Base-by-base conservation (phyloP, 1,140 invertebrate genomes). In the Stegodyphus dumicola region DNA sequence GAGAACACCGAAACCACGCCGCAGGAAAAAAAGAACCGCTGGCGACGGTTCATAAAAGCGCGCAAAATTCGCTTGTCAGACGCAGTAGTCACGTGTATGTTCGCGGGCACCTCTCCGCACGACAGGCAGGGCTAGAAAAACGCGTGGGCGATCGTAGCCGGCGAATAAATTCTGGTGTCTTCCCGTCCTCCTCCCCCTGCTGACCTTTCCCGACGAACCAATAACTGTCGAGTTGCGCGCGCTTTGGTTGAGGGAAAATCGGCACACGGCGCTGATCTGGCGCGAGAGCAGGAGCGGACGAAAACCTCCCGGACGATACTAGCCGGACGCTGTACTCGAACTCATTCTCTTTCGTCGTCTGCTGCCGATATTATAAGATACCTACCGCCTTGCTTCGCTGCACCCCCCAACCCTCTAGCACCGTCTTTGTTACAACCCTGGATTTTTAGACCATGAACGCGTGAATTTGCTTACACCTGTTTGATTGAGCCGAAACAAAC, bases 221-320 rank as follows among this genome's bases (percentile, higher is more conserved):
- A 71, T 74, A 83, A 65, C 33, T n/a, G 54, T n/a, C 17, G 71
- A 83, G 54, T 66, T 83, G 80, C 80, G 80, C 80, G 80, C 80
- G 80, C 80, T 74, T 60, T 51, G n/a, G 17, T 33, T 17, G 15
- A 7, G 48, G 18, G 49, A 75, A 75, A 83, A 64, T 64, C 80
- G 80, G 70, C 80, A 83, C 71, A 83, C 69, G 49, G 80, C 80
- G 70, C 80, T 83, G 56, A 83, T 75, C 80, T 64, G 71, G 80
- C 70, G 71, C 60, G 80, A 73, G 71, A 83, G 80, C 69, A 83
- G 80, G 70, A 83, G 60, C 70, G 79, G 49, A 49, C 53, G 54
- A 74, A 65, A 66, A 74, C 64, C 33, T 83, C 80, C 71, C 80
- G 80, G 80, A 83, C 80, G 54, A 51, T 51, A 52, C 13, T 70